Percentiles rank a stretch among this genome's conserved stretches.
Conservation (phyloP, 2,888 invertebrate genomes). For the Philopedon plagiatum region DNA sequence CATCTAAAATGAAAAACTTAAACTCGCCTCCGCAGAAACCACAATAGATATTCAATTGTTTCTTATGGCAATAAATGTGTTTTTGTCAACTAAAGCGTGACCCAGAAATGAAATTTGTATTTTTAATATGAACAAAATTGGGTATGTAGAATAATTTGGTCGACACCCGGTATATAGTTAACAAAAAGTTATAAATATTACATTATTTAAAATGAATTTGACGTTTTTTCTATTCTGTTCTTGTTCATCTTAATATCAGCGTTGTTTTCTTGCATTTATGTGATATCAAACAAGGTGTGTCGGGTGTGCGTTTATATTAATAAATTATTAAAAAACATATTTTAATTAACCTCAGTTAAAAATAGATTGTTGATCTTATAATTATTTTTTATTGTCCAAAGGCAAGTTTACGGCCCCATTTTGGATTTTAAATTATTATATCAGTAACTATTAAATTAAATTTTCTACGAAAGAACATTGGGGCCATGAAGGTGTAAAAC, state of each 20-base stretch:
- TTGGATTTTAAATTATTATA: conserved; percentile 2
- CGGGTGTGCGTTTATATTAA: background rate
- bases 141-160: no score
- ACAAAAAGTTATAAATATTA: no score
- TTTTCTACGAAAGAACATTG: conserved; percentile 5
- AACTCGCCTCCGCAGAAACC: no score
- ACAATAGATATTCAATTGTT: no score
- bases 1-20: no score
- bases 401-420: background rate
- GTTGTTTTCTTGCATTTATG: background rate
- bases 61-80: no score
- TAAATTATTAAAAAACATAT: background rate
- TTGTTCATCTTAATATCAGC: background rate
- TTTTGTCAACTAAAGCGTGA: no score
- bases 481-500: conserved; percentile 9
- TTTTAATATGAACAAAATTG: no score
- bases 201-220: no score
- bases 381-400: background rate
- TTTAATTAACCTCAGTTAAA: background rate
- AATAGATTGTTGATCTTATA: background rate
- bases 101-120: no score
- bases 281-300: background rate
- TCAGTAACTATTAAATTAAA: background rate
- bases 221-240: no score
- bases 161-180: no score